Percentiles rank a stretch among this genome's conserved stretches.
These are phyloP conservation scores for Pteronotus mesoamericanus DNA, from an alignment of 2,797 vertebrate genomes.

Conservation along the genomic window DNA sequence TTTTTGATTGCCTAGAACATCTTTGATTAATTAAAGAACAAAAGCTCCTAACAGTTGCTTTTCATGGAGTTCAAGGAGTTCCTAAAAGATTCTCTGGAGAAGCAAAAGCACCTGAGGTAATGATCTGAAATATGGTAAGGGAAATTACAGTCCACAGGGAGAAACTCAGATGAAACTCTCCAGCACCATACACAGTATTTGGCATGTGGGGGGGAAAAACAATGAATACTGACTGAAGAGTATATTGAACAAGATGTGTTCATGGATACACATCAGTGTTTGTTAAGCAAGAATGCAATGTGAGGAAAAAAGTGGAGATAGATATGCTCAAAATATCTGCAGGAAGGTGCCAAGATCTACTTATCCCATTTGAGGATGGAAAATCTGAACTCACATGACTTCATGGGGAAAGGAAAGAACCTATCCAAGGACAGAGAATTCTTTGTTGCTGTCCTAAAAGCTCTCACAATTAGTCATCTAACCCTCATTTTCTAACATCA, in stretches of 20 bases:
- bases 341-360: background rate
- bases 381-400: background rate
- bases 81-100: background rate
- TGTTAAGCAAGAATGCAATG: background rate
- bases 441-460: background rate
- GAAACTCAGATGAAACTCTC: background rate
- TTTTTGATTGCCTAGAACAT: constrained; percentile 24
- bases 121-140: background rate
- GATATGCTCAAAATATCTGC: background rate
- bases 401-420: background rate
- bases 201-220: background rate
- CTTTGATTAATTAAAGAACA: constrained; percentile 49
- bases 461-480: background rate
- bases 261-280: background rate
- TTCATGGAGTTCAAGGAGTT: background rate
- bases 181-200: background rate
- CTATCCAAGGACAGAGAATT: background rate
- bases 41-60: background rate
- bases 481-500: background rate
- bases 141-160: background rate
- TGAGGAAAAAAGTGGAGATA: background rate
- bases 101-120: background rate
- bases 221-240: background rate
- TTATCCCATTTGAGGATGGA: background rate
- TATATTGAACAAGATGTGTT: background rate